phyloP scores from a whole-genome alignment of 2,888 invertebrate species.

The Caenorhabditis macrosperma region DNA sequence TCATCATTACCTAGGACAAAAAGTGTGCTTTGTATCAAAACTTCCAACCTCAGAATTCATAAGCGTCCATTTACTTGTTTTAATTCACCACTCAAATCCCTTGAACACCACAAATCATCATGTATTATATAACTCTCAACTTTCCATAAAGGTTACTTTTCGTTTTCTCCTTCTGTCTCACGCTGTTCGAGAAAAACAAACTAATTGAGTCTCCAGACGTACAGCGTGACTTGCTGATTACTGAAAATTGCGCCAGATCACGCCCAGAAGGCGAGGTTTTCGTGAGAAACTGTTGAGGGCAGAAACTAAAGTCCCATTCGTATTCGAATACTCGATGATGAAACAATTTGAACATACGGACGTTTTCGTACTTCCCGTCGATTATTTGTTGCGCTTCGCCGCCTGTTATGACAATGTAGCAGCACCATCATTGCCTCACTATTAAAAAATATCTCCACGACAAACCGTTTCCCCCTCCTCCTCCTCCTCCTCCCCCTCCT shows the following conservation, averaged over 20 bases:
- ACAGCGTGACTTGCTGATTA: neutral
- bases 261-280: too few species aligned
- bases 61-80: neutral
- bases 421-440: slow-evolving; percentile 33
- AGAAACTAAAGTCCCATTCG: neutral
- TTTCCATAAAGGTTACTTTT: slow-evolving; percentile 17
- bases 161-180: neutral
- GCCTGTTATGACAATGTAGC: slow-evolving; percentile 18
- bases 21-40: too few species aligned
- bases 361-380: slow-evolving; percentile 15
- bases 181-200: neutral
- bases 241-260: too few species aligned
- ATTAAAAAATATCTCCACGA: slow-evolving; percentile 31
- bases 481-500: slow-evolving; percentile 1
- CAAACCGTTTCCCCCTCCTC: slow-evolving; percentile 7
- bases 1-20: too few species aligned
- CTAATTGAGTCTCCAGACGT: neutral
- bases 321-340: too few species aligned
- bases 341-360: neutral
- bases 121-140: slow-evolving; percentile 34
- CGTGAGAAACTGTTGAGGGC: neutral
- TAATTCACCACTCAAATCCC: neutral
- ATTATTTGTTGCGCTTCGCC: slow-evolving; percentile 5
- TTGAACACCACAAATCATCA: slow-evolving; percentile 5
- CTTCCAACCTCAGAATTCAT: neutral